These are phyloP conservation scores for Trichosurus vulpecula DNA, from an alignment of 2,797 vertebrate species.

Conservation along the genomic window DNA sequence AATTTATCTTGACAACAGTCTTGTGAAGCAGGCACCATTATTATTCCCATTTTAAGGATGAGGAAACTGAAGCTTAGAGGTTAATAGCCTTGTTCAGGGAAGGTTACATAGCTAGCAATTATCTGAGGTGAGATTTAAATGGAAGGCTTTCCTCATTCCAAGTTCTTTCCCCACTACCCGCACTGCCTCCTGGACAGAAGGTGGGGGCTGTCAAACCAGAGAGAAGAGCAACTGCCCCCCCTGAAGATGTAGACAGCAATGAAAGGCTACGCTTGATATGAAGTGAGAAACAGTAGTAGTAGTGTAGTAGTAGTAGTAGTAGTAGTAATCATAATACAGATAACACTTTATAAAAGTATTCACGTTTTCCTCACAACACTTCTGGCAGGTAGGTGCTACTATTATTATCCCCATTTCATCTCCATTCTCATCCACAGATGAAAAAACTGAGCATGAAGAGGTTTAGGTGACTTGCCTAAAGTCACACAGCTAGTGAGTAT, in stretches of 20 bases:
- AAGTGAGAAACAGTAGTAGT: neutral
- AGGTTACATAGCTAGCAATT: neutral
- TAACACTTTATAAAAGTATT: neutral
- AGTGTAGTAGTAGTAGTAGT: too few species aligned
- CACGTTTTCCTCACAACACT: neutral
- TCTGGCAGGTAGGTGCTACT: neutral
- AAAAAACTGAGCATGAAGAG: neutral
- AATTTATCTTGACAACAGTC: neutral
- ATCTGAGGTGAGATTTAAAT: neutral
- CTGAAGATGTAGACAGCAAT: neutral
- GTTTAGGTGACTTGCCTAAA: neutral
- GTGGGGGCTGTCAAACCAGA: neutral
- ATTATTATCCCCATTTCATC: neutral
- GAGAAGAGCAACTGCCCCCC: neutral
- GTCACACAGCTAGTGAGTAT: neutral
- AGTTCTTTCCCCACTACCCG: neutral
- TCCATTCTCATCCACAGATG: neutral
- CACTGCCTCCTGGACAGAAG: neutral
- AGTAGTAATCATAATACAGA: neutral
- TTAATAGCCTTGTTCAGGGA: neutral
- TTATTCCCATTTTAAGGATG: neutral
- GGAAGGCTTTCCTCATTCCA: neutral
- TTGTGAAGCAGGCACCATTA: neutral
- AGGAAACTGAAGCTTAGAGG: neutral
- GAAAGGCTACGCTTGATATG: neutral